phyloP scores from a whole-genome alignment of 2,888 invertebrate genomes.

The Orthonevra nobilis region DNA sequence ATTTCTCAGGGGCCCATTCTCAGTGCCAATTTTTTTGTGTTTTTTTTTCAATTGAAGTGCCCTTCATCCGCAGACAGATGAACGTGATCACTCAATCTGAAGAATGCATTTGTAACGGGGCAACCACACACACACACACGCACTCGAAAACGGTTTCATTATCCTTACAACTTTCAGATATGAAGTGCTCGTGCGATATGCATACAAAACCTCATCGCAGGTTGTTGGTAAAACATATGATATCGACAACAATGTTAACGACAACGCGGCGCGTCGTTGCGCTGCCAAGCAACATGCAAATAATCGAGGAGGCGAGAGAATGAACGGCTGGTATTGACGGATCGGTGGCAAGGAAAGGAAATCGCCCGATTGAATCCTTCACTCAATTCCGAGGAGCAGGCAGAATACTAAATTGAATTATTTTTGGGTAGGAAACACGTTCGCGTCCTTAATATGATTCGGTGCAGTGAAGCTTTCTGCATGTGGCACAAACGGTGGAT shows the following conservation, averaged over 20 bases:
- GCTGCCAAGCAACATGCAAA: no score
- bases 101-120: neutral
- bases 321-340: slow-evolving; percentile 2
- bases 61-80: neutral
- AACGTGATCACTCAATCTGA: slow-evolving; percentile 8
- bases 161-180: slow-evolving; percentile 7
- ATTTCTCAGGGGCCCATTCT: no score
- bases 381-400: slow-evolving; percentile 39
- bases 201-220: neutral
- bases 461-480: slow-evolving; percentile 27
- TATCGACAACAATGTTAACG: slow-evolving; percentile 10
- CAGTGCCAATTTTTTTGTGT: no score
- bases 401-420: slow-evolving; percentile 53
- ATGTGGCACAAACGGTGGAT: slow-evolving; percentile 45
- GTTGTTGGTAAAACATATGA: neutral
- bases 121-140: slow-evolving; percentile 13
- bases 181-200: neutral
- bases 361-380: slow-evolving; percentile 45
- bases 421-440: slow-evolving; percentile 10
- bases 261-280: no score
- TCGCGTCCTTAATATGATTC: slow-evolving; percentile 28
- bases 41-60: neutral
- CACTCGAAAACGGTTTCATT: slow-evolving; percentile 10
- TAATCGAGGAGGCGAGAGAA: neutral
- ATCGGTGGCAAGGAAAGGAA: slow-evolving; percentile 21